A percentile compares a stretch with the other conserved stretches of the same genome.
phyloP scores from a whole-genome alignment of 2,888 invertebrate genomes.

The Ectemnius continuus region DNA sequence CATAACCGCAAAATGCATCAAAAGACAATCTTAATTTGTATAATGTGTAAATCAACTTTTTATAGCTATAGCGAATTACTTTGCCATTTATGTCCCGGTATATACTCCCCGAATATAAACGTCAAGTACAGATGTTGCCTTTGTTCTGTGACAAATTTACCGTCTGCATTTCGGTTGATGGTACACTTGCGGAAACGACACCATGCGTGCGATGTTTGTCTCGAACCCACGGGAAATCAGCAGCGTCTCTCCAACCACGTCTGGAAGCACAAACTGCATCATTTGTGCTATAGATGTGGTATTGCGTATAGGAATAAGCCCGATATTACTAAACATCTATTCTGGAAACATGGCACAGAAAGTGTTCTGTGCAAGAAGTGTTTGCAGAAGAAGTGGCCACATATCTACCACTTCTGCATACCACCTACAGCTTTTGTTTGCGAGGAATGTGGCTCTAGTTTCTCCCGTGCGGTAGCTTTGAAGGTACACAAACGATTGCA shows the following conservation, averaged over 20 bases:
- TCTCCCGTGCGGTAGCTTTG: constrained; percentile 87
- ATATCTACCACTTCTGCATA: constrained; percentile 93
- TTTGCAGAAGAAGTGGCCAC: constrained; percentile 94
- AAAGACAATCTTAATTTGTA: constrained; percentile 88
- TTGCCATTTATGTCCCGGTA: constrained; percentile 92
- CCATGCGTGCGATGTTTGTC: constrained; percentile 91
- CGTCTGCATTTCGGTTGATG: constrained; percentile 93
- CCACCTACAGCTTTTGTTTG: constrained; percentile 89
- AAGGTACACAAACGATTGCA: constrained; percentile 92
- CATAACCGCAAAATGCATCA: constrained; percentile 93
- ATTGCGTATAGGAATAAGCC: constrained; percentile 93
- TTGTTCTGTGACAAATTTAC: constrained; percentile 87
- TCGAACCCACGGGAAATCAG: constrained; percentile 90
- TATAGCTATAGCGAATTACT: constrained; percentile 92
- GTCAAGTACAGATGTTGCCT: constrained; percentile 90
- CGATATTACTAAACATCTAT: constrained; percentile 92
- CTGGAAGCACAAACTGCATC: constrained; percentile 93
- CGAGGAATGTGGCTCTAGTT: constrained; percentile 88
- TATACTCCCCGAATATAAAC: constrained; percentile 82
- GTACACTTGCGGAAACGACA: constrained; percentile 91
- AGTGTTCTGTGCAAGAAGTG: constrained; percentile 91
- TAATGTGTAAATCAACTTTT: constrained; percentile 93
- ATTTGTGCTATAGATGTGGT: constrained; percentile 92
- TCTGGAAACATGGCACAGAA: constrained; percentile 96
- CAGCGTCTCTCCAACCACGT: constrained; percentile 90